Evolutionary conservation across 2,888 invertebrate genomes (phyloP).

Genomic region (Melieria crassipennis): DNA sequence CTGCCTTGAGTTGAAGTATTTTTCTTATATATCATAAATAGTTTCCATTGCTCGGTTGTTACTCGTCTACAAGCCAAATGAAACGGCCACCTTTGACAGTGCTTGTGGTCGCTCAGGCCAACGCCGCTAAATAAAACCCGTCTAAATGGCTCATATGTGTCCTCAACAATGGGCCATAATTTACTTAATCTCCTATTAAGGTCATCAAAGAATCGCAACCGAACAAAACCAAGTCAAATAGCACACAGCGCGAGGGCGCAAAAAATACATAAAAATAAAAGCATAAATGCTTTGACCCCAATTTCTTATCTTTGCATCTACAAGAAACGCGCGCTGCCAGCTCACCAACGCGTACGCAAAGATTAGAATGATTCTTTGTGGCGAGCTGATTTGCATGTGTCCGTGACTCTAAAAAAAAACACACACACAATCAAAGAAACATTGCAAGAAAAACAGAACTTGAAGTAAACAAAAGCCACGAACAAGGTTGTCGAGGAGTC

Average conservation of each 20-base stretch:
- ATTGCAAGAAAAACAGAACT: background rate
- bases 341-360: background rate
- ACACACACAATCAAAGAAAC: background rate
- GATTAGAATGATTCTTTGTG: too few relatives aligned
- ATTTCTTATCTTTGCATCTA: conserved; percentile 36
- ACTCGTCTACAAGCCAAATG: too few relatives aligned
- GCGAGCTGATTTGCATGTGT: too few relatives aligned
- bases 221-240: background rate
- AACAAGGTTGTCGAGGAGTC: background rate
- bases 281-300: conserved; percentile 37
- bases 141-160: background rate
- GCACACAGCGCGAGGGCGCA: background rate
- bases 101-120: too few relatives aligned
- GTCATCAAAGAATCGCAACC: conserved; percentile 7
- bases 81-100: too few relatives aligned
- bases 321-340: background rate
- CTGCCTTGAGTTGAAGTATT: too few relatives aligned
- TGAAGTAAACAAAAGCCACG: background rate
- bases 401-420: too few relatives aligned
- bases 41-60: too few relatives aligned
- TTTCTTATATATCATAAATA: too few relatives aligned
- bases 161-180: conserved; percentile 20
- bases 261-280: conserved; percentile 11
- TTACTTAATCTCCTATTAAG: conserved; percentile 19
- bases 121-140: too few relatives aligned